phyloP scores from a whole-genome alignment of 2,113 vertebrate genomes.

The Cheilinus undulatus region DNA sequence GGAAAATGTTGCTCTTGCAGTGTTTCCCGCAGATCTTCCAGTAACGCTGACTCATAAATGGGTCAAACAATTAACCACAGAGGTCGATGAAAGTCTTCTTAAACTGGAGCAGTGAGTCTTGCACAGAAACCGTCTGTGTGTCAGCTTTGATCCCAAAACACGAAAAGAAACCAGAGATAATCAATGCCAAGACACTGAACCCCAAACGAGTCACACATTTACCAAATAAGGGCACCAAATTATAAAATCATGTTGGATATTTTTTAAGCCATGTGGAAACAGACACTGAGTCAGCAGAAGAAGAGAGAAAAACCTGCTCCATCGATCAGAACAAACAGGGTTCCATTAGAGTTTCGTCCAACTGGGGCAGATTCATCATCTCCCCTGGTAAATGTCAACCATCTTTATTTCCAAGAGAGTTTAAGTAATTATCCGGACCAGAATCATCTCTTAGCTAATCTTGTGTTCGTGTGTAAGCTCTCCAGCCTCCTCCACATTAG shows the following conservation, averaged over 20 bases:
- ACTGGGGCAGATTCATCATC: too few species aligned
- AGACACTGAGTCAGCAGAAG: slow-evolving; percentile 42
- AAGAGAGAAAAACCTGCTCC: slow-evolving; percentile 8
- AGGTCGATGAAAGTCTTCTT: slow-evolving; percentile 8
- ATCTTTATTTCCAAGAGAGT: too few species aligned
- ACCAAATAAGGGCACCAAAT: slow-evolving; percentile 5
- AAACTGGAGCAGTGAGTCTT: not conserved
- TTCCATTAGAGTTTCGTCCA: not conserved
- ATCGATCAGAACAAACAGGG: slow-evolving; percentile 12
- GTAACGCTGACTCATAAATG: slow-evolving; percentile 44
- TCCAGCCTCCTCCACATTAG: not conserved
- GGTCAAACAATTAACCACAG: not conserved
- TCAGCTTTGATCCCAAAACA: too few species aligned
- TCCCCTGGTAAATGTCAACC: too few species aligned
- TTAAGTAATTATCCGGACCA: too few species aligned
- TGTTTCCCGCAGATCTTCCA: slow-evolving; percentile 28
- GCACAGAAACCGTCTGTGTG: not conserved
- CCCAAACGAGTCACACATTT: slow-evolving; percentile 28
- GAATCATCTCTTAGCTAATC: too few species aligned
- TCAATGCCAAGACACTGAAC: too few species aligned
- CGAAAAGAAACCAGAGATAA: too few species aligned
- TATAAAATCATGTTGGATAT: slow-evolving; percentile 19
- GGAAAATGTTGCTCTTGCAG: slow-evolving; percentile 15
- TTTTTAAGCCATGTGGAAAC: slow-evolving; percentile 1
- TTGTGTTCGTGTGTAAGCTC: too few species aligned